Evolutionary conservation across 2,113 vertebrate species (phyloP).

Genomic region (cattle (Bos taurus)): ARS-UCD2.0 NC_037328.1:28464501-28465000

Average conservation of each 20-base stretch:
- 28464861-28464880: not conserved
- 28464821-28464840: not conserved
- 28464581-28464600: rapidly evolving
- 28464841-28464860: not conserved
- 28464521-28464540: no score
- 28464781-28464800: not conserved
- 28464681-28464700: not conserved
- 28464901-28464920: not conserved
- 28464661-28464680: not conserved
- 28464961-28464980: not conserved
- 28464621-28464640: no score
- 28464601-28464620: no score
- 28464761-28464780: not conserved
- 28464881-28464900: not conserved
- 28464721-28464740: not conserved
- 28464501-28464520: no score
- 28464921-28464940: not conserved
- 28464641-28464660: not conserved
- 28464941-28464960: not conserved
- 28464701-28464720: not conserved
- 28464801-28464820: not conserved
- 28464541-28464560: no score
- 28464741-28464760: not conserved
- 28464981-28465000: not conserved
- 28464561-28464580: no score